phyloP scores from a whole-genome alignment of 1,140 invertebrate genomes.

The Drosophila paulistorum region DNA sequence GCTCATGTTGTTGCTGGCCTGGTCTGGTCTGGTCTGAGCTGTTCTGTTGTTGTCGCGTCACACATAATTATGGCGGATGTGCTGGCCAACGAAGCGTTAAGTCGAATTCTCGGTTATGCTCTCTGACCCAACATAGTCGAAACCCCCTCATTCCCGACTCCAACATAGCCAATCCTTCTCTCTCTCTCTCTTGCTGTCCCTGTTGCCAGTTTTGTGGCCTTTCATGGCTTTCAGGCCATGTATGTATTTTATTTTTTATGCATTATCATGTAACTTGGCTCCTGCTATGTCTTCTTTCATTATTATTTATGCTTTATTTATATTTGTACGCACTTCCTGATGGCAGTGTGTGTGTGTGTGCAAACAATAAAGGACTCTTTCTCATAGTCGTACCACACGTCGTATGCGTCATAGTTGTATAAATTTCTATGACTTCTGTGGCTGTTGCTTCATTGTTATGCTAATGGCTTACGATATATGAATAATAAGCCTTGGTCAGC shows the following conservation, averaged over 20 bases:
- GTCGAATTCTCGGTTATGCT: slow-evolving; percentile 69
- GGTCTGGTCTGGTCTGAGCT: slow-evolving; percentile 59
- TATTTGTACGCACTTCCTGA: slow-evolving; percentile 77
- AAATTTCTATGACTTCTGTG: slow-evolving; percentile 61
- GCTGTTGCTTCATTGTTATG: slow-evolving; percentile 71
- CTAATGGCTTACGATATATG: slow-evolving; percentile 80
- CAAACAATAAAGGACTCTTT: slow-evolving; percentile 55
- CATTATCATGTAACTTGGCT: slow-evolving; percentile 71
- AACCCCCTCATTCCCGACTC: background rate
- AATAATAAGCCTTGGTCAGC: slow-evolving; percentile 64
- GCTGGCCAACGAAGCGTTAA: slow-evolving; percentile 77
- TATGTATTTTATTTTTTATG: slow-evolving; percentile 80
- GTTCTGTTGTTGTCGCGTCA: slow-evolving; percentile 71
- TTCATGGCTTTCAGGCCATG: slow-evolving; percentile 63
- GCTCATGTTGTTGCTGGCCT: slow-evolving; percentile 11
- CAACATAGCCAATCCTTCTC: background rate
- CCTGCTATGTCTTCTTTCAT: slow-evolving; percentile 69
- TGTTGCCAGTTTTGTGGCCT: slow-evolving; percentile 60
- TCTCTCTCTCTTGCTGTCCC: slow-evolving; percentile 18
- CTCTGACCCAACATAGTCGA: slow-evolving; percentile 8
- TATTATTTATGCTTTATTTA: slow-evolving; percentile 82
- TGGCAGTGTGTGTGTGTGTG: slow-evolving; percentile 20
- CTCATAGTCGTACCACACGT: slow-evolving; percentile 41
- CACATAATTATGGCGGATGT: slow-evolving; percentile 82
- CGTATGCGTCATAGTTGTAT: slow-evolving; percentile 64